phyloP scores from a whole-genome alignment of 2,888 invertebrate genomes.

The Euplexia lucipara region DNA sequence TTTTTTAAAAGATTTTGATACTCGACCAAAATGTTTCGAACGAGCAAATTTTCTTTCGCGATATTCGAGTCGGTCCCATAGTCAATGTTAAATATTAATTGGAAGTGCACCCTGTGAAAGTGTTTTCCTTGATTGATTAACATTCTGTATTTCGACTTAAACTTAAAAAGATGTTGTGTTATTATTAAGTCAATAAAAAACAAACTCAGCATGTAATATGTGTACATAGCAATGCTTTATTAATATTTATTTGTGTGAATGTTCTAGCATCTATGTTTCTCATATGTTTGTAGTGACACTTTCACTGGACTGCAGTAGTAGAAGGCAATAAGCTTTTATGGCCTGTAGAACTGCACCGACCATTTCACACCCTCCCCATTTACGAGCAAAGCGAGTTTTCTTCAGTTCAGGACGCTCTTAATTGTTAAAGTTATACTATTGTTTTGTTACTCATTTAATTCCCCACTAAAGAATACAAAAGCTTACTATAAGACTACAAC shows the following conservation, averaged over 20 bases:
- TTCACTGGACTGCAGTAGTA: slow-evolving; percentile 42
- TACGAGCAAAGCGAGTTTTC: slow-evolving; percentile 20
- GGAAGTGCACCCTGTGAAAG: too few relatives aligned
- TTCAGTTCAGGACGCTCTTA: slow-evolving; percentile 17
- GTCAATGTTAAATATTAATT: too few relatives aligned
- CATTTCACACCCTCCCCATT: slow-evolving; percentile 33
- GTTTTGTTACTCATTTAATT: slow-evolving; percentile 44
- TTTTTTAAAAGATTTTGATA: too few relatives aligned
- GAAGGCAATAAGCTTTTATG: slow-evolving; percentile 45
- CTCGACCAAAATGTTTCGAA: too few relatives aligned
- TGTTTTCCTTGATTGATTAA: too few relatives aligned
- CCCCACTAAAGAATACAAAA: slow-evolving; percentile 47
- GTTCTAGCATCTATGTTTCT: slow-evolving; percentile 4
- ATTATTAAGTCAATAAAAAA: too few relatives aligned
- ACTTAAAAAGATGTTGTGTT: too few relatives aligned
- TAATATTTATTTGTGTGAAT: slow-evolving; percentile 45
- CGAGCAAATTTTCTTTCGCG: too few relatives aligned
- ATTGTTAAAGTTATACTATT: slow-evolving; percentile 37
- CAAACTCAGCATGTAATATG: not conserved
- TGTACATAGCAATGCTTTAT: slow-evolving; percentile 13
- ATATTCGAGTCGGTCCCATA: too few relatives aligned
- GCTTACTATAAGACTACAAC: slow-evolving; percentile 34
- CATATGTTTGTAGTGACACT: slow-evolving; percentile 25
- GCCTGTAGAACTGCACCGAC: slow-evolving; percentile 35
- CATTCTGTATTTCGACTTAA: too few relatives aligned